Percentiles rank a stretch among this genome's conserved stretches.
These are phyloP conservation scores for Heliconius hermathena DNA, from an alignment of 1,140 invertebrate genomes.

Conservation along the genomic window DNA sequence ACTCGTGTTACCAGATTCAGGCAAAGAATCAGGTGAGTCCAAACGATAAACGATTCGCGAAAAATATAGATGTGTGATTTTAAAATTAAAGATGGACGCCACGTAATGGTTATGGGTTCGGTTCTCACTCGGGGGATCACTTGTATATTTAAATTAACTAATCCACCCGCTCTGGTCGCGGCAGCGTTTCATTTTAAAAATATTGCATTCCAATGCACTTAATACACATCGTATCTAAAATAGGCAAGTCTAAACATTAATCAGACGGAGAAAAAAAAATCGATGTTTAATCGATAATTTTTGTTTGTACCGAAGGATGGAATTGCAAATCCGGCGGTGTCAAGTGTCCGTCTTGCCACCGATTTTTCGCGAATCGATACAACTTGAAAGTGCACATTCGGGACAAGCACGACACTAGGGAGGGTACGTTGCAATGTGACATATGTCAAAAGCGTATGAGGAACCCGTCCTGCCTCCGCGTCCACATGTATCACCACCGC, in stretches of 20 bases:
- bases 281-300: background rate
- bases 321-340: constrained; percentile 80
- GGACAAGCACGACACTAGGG: constrained; percentile 83
- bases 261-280: background rate
- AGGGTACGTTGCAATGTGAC: constrained; percentile 80
- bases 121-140: no score
- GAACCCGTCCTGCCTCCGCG: constrained; percentile 82
- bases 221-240: no score
- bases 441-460: constrained; percentile 83
- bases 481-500: constrained; percentile 84
- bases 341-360: constrained; percentile 82
- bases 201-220: no score
- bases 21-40: constrained; percentile 68
- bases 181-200: no score
- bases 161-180: no score
- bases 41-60: constrained; percentile 32
- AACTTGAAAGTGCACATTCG: constrained; percentile 84
- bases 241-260: background rate
- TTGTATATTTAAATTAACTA: no score
- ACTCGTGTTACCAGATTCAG: constrained; percentile 67
- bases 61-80: background rate
- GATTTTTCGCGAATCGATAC: constrained; percentile 84
- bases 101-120: no score
- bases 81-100: no score
- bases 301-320: constrained; percentile 52